A percentile compares a stretch with the other conserved stretches of the same genome.
Conservation (phyloP, 2,888 invertebrate genomes). For the Harpalus rufipes region DNA sequence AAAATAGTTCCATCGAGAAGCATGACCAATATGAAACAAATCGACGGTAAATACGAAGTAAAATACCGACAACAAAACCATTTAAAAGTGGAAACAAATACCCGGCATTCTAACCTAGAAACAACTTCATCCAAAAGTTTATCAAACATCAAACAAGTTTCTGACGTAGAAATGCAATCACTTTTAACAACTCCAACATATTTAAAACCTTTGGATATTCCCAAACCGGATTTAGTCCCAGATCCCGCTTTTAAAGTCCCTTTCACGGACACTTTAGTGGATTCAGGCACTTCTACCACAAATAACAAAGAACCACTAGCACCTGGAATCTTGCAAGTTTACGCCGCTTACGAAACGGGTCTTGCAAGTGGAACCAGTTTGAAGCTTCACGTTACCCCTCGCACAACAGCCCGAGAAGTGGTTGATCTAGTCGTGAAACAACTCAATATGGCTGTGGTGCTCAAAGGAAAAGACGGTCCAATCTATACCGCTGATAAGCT, state of each 20-base stretch:
- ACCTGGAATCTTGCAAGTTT: slow-evolving; percentile 84
- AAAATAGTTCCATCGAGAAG: slow-evolving; percentile 82
- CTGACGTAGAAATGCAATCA: slow-evolving; percentile 70
- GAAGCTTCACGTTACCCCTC: slow-evolving; percentile 94
- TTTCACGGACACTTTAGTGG: slow-evolving; percentile 68
- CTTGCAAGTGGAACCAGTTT: slow-evolving; percentile 95
- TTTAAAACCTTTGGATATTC: slow-evolving; percentile 72
- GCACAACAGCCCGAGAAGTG: slow-evolving; percentile 96
- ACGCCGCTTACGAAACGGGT: slow-evolving; percentile 97
- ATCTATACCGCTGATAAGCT: slow-evolving; percentile 91
- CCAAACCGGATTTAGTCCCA: slow-evolving; percentile 70
- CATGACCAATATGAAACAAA: slow-evolving; percentile 82
- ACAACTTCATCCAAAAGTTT: slow-evolving; percentile 75
- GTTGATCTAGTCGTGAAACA: slow-evolving; percentile 97
- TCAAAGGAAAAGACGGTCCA: slow-evolving; percentile 92
- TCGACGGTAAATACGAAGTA: slow-evolving; percentile 72
- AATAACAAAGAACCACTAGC: slow-evolving; percentile 71
- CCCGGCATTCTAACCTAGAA: slow-evolving; percentile 73
- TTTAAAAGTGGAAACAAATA: slow-evolving; percentile 72
- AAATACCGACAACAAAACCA: slow-evolving; percentile 71
- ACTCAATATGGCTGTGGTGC: slow-evolving; percentile 93
- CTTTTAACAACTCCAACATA: slow-evolving; percentile 70
- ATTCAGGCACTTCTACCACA: slow-evolving; percentile 71
- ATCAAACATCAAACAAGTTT: slow-evolving; percentile 74
- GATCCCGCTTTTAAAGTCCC: slow-evolving; percentile 73